A percentile compares a stretch with the other conserved stretches of the same genome.
These are phyloP conservation scores for Rotaria sp. DNA, from an alignment of 2,888 invertebrate genomes.

Conservation along the genomic window DNA sequence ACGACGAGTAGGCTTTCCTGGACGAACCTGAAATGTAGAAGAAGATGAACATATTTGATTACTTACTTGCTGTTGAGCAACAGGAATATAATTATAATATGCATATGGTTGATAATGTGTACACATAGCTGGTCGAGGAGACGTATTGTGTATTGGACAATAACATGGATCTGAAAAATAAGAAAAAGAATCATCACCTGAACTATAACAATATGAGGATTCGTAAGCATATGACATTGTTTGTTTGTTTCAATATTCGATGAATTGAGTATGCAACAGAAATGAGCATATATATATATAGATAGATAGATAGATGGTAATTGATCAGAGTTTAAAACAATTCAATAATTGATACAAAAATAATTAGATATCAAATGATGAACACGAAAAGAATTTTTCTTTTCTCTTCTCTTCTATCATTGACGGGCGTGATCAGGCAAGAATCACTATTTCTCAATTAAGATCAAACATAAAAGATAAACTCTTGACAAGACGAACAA, in stretches of 20 bases:
- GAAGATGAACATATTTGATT: not conserved
- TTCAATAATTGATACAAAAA: no score
- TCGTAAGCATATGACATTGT: not conserved
- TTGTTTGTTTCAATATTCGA: not conserved
- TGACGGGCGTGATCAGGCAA: no score
- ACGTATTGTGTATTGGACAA: not conserved
- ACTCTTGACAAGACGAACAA: no score
- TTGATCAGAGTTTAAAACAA: no score
- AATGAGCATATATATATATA: not conserved
- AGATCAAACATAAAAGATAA: no score
- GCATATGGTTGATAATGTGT: not conserved
- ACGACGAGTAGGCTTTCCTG: not conserved
- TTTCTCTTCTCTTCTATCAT: no score
- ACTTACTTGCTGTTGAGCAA: not conserved
- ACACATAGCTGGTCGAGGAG: not conserved
- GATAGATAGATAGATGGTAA: not conserved
- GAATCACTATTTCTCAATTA: no score
- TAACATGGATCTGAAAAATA: not conserved
- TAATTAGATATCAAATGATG: no score
- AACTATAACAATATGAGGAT: not conserved
- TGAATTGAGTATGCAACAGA: not conserved
- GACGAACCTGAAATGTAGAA: not conserved
- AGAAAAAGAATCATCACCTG: not conserved
- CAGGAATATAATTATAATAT: not conserved
- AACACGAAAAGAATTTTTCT: no score